A percentile compares a stretch with the other conserved stretches of the same genome.
These are phyloP conservation scores for Congeria kusceri DNA, from an alignment of 2,888 invertebrate species.

Conservation along the genomic window DNA sequence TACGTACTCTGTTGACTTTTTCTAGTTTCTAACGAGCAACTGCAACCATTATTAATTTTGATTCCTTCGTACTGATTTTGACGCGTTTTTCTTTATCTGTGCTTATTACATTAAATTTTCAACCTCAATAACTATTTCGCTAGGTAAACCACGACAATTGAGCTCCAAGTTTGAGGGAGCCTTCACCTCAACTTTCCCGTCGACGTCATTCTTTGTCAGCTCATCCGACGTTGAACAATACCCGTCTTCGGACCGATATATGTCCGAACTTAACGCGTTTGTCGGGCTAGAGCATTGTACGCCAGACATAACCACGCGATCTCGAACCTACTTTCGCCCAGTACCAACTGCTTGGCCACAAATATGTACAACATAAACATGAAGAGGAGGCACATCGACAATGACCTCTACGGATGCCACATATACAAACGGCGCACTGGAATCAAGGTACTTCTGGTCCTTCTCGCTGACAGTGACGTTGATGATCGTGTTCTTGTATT, in stretches of 20 bases:
- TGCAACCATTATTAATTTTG: neutral
- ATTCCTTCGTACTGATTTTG: neutral
- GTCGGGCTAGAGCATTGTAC: too few species aligned
- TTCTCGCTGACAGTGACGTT: slow-evolving; percentile 41
- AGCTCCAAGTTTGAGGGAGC: too few species aligned
- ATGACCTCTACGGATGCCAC: neutral
- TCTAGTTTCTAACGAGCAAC: neutral
- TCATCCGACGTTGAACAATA: neutral
- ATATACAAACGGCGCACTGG: slow-evolving; percentile 29
- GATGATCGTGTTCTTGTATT: slow-evolving; percentile 13
- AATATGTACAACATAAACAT: slow-evolving; percentile 38
- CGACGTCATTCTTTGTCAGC: neutral
- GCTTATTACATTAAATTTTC: neutral
- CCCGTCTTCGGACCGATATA: too few species aligned
- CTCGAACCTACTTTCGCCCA: neutral
- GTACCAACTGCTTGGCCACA: slow-evolving; percentile 14
- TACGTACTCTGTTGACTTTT: slow-evolving; percentile 10
- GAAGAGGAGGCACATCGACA: neutral
- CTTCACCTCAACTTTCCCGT: too few species aligned
- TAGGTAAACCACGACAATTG: too few species aligned
- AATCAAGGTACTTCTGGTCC: slow-evolving; percentile 13
- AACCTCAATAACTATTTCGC: neutral
- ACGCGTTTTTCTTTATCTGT: neutral
- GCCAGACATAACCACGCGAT: neutral
- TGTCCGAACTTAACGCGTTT: too few species aligned